Percentiles rank a stretch among this genome's conserved stretches.
Conservation (phyloP, 2,888 invertebrate genomes). For the Pyrgus malvae region DNA sequence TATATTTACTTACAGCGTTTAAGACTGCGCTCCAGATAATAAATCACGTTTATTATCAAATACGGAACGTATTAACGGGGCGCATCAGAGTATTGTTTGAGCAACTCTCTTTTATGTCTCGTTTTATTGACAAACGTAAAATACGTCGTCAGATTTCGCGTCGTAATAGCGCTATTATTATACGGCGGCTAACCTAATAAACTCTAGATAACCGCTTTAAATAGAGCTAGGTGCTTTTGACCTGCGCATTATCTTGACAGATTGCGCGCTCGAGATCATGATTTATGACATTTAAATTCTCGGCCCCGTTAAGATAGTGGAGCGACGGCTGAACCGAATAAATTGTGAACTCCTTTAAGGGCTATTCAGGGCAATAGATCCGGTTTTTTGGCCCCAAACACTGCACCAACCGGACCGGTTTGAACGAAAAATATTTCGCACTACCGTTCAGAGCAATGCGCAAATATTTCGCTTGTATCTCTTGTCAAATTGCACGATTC, state of each 20-base stretch:
- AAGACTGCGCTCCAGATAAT: conserved; percentile 37
- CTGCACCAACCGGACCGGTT: conserved; percentile 43
- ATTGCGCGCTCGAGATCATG: conserved; percentile 45
- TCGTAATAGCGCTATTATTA: conserved; percentile 27
- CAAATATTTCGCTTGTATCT: conserved; percentile 22
- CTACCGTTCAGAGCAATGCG: conserved; percentile 10
- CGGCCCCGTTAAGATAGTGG: conserved; percentile 49
- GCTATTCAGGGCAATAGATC: conserved; percentile 68
- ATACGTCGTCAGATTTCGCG: conserved; percentile 27
- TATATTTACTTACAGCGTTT: conserved; percentile 34
- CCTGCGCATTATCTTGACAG: conserved; percentile 55
- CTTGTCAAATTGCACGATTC: conserved; percentile 9
- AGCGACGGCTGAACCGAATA: conserved; percentile 49
- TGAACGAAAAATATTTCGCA: conserved; percentile 14
- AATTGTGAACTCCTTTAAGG: conserved; percentile 60
- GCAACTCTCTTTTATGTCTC: conserved; percentile 30
- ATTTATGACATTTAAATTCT: conserved; percentile 52
- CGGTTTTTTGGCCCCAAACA: conserved; percentile 63
- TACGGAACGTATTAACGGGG: conserved; percentile 28
- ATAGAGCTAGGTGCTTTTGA: conserved; percentile 51
- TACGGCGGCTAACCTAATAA: conserved; percentile 40
- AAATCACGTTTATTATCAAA: conserved; percentile 45
- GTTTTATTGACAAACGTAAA: conserved; percentile 33
- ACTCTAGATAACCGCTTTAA: conserved; percentile 46
- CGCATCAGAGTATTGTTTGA: conserved; percentile 26